Conservation (phyloP, 2,888 invertebrate genomes). For the Drosophila greeni region DNA sequence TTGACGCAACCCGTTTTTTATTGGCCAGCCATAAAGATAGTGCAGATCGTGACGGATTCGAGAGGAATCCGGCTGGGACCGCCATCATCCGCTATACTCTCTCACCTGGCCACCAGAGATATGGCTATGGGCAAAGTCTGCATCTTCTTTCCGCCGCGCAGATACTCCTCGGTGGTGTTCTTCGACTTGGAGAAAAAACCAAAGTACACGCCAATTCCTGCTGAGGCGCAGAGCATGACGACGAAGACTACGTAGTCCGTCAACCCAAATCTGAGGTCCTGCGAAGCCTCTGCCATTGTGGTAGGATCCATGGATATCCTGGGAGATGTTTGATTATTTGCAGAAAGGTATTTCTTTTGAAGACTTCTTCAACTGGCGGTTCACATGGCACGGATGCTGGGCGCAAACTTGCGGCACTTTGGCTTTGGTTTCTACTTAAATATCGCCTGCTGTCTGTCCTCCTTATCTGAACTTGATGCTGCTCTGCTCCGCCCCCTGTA, state of each 20-base stretch:
- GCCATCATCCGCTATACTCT: conserved; percentile 1
- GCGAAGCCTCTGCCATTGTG: conserved; percentile 16
- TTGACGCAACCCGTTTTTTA: conserved; percentile 30
- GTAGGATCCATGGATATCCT: conserved; percentile 46
- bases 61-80: conserved; percentile 17
- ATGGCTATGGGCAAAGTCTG: conserved; percentile 82
- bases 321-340: neutral
- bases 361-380: conserved; percentile 1
- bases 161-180: conserved; percentile 81
- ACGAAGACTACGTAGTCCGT: conserved; percentile 81
- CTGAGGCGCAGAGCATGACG: conserved; percentile 80
- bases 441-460: conserved; percentile 27
- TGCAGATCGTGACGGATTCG: conserved; percentile 13
- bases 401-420: conserved; percentile 27
- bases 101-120: conserved; percentile 81
- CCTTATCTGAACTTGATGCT: conserved; percentile 34
- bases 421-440: conserved; percentile 37
- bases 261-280: conserved; percentile 64
- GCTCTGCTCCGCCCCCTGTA: conserved; percentile 11
- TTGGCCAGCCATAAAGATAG: conserved; percentile 19
- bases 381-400: conserved; percentile 33
- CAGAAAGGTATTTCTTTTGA: neutral
- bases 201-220: conserved; percentile 81
- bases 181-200: conserved; percentile 80
- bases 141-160: conserved; percentile 81